A percentile compares a stretch with the other conserved stretches of the same genome.
Conservation (phyloP, 2,888 invertebrate species). For the Epistrophe grossulariae region DNA sequence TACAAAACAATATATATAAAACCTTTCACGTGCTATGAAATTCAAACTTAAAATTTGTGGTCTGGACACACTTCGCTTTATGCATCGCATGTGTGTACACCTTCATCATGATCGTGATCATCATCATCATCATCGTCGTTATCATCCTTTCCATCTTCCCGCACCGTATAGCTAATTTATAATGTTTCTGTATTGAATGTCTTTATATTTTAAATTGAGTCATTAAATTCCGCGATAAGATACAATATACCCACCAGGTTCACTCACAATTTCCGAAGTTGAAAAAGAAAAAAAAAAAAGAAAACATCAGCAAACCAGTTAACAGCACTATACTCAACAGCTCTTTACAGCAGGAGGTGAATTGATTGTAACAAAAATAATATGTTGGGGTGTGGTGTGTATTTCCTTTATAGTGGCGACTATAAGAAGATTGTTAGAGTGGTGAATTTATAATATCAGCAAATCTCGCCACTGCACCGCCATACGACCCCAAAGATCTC, state of each 20-base stretch:
- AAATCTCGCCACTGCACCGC: background rate
- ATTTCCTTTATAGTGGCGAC: background rate
- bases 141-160: slow-evolving; percentile 32
- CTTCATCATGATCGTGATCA: slow-evolving; percentile 32
- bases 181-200: slow-evolving; percentile 73
- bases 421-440: slow-evolving; percentile 13
- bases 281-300: slow-evolving; percentile 28
- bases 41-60: slow-evolving; percentile 23
- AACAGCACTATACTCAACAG: slow-evolving; percentile 24
- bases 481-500: slow-evolving; percentile 44
- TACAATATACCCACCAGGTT: slow-evolving; percentile 61
- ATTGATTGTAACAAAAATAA: background rate
- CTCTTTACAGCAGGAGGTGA: slow-evolving; percentile 2
- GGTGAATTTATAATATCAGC: slow-evolving; percentile 25
- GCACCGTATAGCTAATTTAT: slow-evolving; percentile 52
- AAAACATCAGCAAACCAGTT: slow-evolving; percentile 53
- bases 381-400: slow-evolving; percentile 11
- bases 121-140: slow-evolving; percentile 11
- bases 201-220: slow-evolving; percentile 74
- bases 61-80: slow-evolving; percentile 24
- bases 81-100: slow-evolving; percentile 23
- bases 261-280: slow-evolving; percentile 62
- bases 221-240: slow-evolving; percentile 74
- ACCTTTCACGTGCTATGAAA: slow-evolving; percentile 32
- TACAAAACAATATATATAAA: slow-evolving; percentile 30